Evolutionary conservation across 2,113 vertebrate species (phyloP).

Genomic region (Semicossyphus pulcher): DNA sequence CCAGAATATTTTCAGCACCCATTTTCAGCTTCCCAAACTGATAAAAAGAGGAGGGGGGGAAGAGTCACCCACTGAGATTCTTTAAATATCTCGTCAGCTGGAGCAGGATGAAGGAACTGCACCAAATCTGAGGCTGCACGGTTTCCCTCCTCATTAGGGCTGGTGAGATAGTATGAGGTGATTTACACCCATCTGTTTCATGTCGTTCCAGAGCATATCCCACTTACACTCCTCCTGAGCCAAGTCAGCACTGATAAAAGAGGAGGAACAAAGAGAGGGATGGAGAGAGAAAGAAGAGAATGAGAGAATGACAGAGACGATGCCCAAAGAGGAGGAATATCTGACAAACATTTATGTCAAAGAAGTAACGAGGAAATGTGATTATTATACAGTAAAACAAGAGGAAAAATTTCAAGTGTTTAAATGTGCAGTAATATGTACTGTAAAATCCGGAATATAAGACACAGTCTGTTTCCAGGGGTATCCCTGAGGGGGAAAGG

Average conservation of each 20-base stretch:
- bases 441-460: too few relatives aligned
- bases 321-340: not conserved
- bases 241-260: constrained; percentile 52
- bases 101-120: constrained; percentile 63
- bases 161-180: constrained; percentile 59
- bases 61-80: constrained; percentile 46
- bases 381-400: not conserved
- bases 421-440: too few relatives aligned
- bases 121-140: constrained; percentile 35
- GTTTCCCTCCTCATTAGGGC: constrained; percentile 59
- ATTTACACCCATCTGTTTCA: constrained; percentile 75
- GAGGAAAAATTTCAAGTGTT: not conserved
- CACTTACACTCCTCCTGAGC: constrained; percentile 63
- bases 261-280: constrained; percentile 21
- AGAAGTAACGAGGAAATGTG: not conserved
- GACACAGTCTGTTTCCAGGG: too few relatives aligned
- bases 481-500: too few relatives aligned
- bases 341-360: not conserved
- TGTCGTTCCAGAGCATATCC: constrained; percentile 63
- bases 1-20: constrained; percentile 53
- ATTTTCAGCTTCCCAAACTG: constrained; percentile 45
- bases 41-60: constrained; percentile 15
- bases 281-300: not conserved
- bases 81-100: constrained; percentile 72
- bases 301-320: not conserved